A percentile compares a stretch with the other conserved stretches of the same genome.
Evolutionary conservation across 1,140 invertebrate species (phyloP).

Genomic region (Copidosoma floridanum): DNA sequence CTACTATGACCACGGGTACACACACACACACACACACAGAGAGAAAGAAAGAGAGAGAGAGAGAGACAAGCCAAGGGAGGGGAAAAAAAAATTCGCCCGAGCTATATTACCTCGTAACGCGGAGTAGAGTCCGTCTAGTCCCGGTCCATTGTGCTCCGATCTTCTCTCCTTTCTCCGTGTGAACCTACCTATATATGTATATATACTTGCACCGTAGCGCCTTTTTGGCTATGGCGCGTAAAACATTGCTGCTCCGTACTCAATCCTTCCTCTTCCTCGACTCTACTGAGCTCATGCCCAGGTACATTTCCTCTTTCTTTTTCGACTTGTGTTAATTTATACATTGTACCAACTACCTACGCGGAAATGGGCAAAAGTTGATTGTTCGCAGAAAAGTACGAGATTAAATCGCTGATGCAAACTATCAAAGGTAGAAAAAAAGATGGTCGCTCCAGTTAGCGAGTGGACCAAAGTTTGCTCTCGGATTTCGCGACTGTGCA

Average conservation of each 20-base stretch:
- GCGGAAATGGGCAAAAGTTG: constrained; percentile 2
- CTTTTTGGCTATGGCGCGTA: constrained; percentile 11
- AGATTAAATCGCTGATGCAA: background rate
- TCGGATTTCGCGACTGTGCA: background rate
- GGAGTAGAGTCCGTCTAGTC: too few species aligned
- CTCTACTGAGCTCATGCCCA: background rate
- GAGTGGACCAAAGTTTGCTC: background rate
- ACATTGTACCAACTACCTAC: too few species aligned
- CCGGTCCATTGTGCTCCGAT: constrained; percentile 5
- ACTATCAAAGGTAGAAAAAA: background rate
- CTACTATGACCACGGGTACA: too few species aligned
- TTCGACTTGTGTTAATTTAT: too few species aligned
- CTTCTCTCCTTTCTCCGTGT: constrained; percentile 8
- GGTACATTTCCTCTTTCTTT: background rate
- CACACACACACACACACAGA: too few species aligned
- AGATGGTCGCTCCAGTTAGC: background rate
- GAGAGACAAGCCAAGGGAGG: background rate
- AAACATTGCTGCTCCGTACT: background rate
- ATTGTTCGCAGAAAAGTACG: background rate
- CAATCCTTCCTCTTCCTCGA: background rate
- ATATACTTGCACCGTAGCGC: too few species aligned
- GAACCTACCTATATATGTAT: too few species aligned
- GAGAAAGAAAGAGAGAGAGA: background rate
- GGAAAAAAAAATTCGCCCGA: constrained; percentile 1
- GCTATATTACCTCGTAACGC: too few species aligned